Evolutionary conservation across 2,113 vertebrate species (phyloP).

Genomic region (Carollia perspicillata): DNA sequence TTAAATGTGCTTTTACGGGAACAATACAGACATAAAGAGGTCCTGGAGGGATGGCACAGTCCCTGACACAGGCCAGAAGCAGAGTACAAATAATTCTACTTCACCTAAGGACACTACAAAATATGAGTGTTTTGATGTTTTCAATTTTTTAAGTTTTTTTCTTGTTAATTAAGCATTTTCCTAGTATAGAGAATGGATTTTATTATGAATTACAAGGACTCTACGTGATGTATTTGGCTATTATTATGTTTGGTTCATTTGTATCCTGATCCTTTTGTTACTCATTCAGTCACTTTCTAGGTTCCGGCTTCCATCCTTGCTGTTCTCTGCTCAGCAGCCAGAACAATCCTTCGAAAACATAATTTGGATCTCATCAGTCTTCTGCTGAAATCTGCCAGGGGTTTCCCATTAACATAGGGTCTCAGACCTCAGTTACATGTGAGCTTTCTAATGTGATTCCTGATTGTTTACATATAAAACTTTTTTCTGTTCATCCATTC

Average conservation of each 20-base stretch:
- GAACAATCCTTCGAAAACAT: background rate
- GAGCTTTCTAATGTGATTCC: too few relatives aligned
- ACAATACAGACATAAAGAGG: background rate
- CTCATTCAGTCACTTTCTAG: background rate
- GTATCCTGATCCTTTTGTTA: background rate
- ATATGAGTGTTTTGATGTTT: background rate
- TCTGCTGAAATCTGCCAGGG: background rate
- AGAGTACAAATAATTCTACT: background rate
- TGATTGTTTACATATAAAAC: too few relatives aligned
- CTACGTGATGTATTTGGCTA: background rate
- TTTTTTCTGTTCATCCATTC: background rate
- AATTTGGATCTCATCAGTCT: background rate
- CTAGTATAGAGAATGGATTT: background rate
- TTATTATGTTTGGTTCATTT: background rate
- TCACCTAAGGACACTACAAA: background rate
- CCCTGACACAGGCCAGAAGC: background rate
- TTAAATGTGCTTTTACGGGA: background rate
- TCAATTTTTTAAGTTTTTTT: background rate
- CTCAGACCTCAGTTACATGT: background rate
- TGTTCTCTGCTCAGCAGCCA: background rate
- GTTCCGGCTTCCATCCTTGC: background rate
- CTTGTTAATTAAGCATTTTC: background rate
- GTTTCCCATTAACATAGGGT: background rate
- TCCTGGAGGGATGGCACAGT: background rate
- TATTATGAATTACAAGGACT: background rate